Evolutionary conservation across 1,140 invertebrate genomes (phyloP).

Genomic region (Aethina tumida): DNA sequence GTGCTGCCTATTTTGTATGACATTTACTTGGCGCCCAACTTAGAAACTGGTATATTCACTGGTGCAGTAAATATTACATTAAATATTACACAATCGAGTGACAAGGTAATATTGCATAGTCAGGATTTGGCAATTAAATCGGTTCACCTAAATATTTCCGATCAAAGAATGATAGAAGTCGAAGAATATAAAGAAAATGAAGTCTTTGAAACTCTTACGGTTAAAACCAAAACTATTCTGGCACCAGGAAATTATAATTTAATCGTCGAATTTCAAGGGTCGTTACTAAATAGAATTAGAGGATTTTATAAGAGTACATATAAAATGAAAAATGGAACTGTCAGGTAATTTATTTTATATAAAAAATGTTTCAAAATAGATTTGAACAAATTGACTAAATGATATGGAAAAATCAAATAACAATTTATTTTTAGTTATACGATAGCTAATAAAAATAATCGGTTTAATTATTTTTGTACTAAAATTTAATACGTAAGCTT

Average conservation of each 20-base stretch:
- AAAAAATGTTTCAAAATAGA: too few relatives aligned
- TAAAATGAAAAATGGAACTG: conserved; percentile 43
- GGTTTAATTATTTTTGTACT: too few relatives aligned
- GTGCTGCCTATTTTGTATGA: conserved; percentile 66
- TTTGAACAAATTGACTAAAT: too few relatives aligned
- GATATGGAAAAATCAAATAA: too few relatives aligned
- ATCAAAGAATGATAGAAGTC: conserved; percentile 13
- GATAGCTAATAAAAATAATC: too few relatives aligned
- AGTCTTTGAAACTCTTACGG: conserved; percentile 56
- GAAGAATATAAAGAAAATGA: conserved; percentile 40
- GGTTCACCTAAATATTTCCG: conserved; percentile 29
- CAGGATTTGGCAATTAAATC: conserved; percentile 48
- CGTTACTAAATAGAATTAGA: conserved; percentile 53
- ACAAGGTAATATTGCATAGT: conserved; percentile 58
- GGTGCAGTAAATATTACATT: conserved; percentile 66
- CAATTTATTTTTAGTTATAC: too few relatives aligned
- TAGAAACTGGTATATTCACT: conserved; percentile 55
- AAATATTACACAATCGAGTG: conserved; percentile 41
- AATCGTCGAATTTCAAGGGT: conserved; percentile 57
- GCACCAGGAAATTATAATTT: conserved; percentile 50
- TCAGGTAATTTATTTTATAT: conserved; percentile 41
- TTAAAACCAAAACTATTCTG: conserved; percentile 43
- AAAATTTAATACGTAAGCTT: too few relatives aligned
- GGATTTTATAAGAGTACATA: conserved; percentile 76
- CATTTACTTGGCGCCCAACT: conserved; percentile 60